Evolutionary conservation across 2,113 vertebrate genomes (phyloP).

Genomic region (Pan troglodytes): NHGRI_mPanTro3-v2.1_pri NC_072398.2:38269001-38269500

Average conservation of each 20-base stretch:
- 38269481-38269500: constrained; percentile 99
- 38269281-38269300: constrained; percentile 99
- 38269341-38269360: constrained; percentile 99
- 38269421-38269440: constrained; percentile 99
- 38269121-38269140: constrained; percentile 98
- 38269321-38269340: constrained; percentile 98
- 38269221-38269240: constrained; percentile 98
- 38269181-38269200: constrained; percentile 97
- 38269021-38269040: constrained; percentile 99
- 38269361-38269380: constrained; percentile 99
- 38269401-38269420: constrained; percentile 99
- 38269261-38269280: constrained; percentile 98
- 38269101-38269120: constrained; percentile 99
- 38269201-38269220: constrained; percentile 99
- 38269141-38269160: constrained; percentile 97
- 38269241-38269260: constrained; percentile 99
- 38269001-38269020: constrained; percentile 99
- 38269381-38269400: constrained; percentile 98
- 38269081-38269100: constrained; percentile 98
- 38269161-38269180: constrained; percentile 95
- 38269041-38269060: constrained; percentile 98
- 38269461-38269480: constrained; percentile 99
- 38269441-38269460: constrained; percentile 97
- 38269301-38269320: constrained; percentile 97
- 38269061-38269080: constrained; percentile 96